Conservation (phyloP, 1,140 invertebrate genomes). For the Pseudomyrmex cubaensis region DNA sequence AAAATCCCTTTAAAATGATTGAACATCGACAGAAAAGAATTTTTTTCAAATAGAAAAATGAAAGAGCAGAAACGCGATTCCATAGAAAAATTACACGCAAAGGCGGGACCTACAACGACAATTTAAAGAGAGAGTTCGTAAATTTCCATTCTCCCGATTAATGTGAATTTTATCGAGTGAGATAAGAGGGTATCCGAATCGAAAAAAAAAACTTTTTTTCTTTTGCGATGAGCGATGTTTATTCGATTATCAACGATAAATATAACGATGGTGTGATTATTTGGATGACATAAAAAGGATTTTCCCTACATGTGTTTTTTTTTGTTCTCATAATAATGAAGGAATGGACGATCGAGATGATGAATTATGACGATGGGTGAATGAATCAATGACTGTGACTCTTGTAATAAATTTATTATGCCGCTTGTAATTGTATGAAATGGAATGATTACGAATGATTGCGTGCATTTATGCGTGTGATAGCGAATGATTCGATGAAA, state of each 20-base stretch:
- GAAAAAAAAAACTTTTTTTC: conserved; percentile 44
- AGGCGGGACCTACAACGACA: conserved; percentile 5
- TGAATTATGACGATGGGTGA: conserved; percentile 51
- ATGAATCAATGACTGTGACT: conserved; percentile 55
- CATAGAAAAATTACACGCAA: conserved; percentile 26
- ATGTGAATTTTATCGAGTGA: conserved; percentile 25
- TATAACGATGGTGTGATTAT: conserved; percentile 11
- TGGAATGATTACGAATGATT: conserved; percentile 55
- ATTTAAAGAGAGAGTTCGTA: conserved; percentile 17
- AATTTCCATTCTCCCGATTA: conserved; percentile 1
- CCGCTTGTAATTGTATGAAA: conserved; percentile 58
- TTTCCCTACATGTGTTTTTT: not conserved
- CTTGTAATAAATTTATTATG: conserved; percentile 63
- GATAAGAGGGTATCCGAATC: conserved; percentile 40
- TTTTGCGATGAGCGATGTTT: conserved; percentile 45
- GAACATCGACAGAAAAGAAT: too few relatives aligned
- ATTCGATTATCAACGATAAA: conserved; percentile 12
- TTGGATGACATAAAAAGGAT: conserved; percentile 2
- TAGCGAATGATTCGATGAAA: conserved; percentile 56
- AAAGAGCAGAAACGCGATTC: not conserved
- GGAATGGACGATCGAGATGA: conserved; percentile 34
- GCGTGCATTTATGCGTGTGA: conserved; percentile 41
- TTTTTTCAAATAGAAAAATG: too few relatives aligned
- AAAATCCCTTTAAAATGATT: too few relatives aligned
- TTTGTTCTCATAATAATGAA: not conserved